Evolutionary conservation across 1,140 invertebrate genomes (phyloP), one percentile per base, ranked within the genome.

Genomic region (Pseudomyrmex cubaensis): DNA sequence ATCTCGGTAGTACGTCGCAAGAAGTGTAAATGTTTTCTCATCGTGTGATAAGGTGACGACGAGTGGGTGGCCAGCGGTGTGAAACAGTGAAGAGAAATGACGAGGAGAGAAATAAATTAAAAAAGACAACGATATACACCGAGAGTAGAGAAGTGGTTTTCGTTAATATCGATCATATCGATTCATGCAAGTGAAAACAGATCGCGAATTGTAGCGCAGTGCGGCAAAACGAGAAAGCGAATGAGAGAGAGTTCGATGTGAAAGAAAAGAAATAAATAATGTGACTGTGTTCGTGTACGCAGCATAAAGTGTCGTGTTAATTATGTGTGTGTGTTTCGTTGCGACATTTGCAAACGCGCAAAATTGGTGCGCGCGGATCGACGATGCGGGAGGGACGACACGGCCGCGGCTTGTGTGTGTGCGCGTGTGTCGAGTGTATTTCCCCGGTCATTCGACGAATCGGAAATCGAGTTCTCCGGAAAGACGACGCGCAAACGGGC

Each of bases 181-280:
- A 86, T 35, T 87, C 85, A 87, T 87, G 85, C 85, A 87, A 66
- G 64, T 87, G 85, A 87, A 63, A 64, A 69, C 61, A 76, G 57
- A 52, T 87, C 78, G 70, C 74, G 64, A 76, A 48, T 86, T 46
- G 44, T 69, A 82, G 67, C 44, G 69, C 72, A 56, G 46, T 67
- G 69, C 78, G 57, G 75, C 64, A 59, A 64, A 64, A 85, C 50
- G 62, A 66, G 25, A 46, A 75, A 72, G 80, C 44, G 69, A 86
- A 59, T 22, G 54, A 70, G 10, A 66, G 50, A 72, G 76, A 12
- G 8, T 75, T 25, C 35, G 52, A 82, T 20, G 62, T 13, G n/a
- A 48, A 62, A 64, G 54, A 25, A 44, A 50, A 54, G 54, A 76
- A 22, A 35, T 7, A 35, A 35, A 35, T 35, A 25, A 35, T 7